Conservation (phyloP, 2,113 vertebrate genomes). For the Thermophis baileyi region DNA sequence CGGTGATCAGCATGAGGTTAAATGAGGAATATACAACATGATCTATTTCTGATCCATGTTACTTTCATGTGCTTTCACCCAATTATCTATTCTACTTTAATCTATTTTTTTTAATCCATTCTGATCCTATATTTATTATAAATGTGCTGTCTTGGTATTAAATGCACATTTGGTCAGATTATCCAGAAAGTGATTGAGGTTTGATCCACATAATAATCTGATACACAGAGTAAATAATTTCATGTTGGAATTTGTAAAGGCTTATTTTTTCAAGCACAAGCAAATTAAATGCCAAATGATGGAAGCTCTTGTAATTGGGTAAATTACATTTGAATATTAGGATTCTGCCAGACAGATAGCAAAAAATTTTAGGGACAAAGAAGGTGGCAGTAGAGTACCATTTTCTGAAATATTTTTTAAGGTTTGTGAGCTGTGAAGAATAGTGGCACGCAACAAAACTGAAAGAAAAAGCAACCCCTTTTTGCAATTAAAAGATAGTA, state of each 20-base stretch:
- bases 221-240: neutral
- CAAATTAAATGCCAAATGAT: neutral
- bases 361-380: conserved; percentile 8
- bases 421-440: conserved; percentile 29
- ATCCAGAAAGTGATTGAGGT: neutral
- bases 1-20: neutral
- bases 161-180: neutral
- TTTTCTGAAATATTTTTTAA: conserved; percentile 28
- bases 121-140: neutral
- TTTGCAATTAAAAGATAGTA: conserved; percentile 56
- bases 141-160: neutral
- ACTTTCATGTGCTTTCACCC: neutral
- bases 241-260: neutral
- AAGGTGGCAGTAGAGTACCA: conserved; percentile 5
- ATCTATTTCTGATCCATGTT: neutral
- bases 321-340: neutral
- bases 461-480: conserved; percentile 53
- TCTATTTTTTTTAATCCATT: neutral
- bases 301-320: neutral
- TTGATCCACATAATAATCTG: neutral
- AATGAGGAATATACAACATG: neutral
- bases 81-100: neutral
- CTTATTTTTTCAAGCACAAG: neutral
- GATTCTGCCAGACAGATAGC: neutral
- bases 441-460: conserved; percentile 44